phyloP scores from a whole-genome alignment of 2,113 vertebrate genomes.

The Chamaetylas fuelleborni region DNA sequence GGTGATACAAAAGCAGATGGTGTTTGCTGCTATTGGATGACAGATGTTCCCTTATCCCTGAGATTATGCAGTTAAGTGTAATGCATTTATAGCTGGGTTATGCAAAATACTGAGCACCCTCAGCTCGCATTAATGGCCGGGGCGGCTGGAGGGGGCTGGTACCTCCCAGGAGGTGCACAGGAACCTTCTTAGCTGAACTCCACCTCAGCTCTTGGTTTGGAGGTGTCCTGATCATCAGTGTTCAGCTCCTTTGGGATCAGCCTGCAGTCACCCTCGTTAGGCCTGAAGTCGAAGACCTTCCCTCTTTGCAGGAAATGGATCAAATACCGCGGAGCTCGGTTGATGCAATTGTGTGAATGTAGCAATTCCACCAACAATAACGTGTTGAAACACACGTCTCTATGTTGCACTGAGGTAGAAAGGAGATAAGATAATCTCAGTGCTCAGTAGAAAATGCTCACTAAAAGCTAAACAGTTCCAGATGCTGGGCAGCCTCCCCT shows the following conservation, averaged over 20 bases:
- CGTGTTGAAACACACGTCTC: neutral
- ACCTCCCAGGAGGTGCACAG: neutral
- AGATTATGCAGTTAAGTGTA: neutral
- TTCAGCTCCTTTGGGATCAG: neutral
- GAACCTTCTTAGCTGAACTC: neutral
- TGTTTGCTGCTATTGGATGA: neutral
- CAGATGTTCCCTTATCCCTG: constrained; percentile 37
- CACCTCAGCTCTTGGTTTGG: neutral
- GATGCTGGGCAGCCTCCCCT: neutral
- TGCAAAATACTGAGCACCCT: neutral
- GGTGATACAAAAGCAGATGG: constrained; percentile 24
- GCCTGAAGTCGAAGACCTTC: neutral
- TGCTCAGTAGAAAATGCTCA: neutral
- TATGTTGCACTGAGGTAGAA: neutral
- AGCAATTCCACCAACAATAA: neutral
- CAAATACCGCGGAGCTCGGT: rapidly evolving
- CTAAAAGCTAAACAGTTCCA: neutral
- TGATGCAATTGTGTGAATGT: neutral
- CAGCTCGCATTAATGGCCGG: neutral
- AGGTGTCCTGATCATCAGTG: neutral
- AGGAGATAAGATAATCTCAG: neutral
- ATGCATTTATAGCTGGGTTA: neutral
- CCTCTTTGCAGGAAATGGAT: neutral
- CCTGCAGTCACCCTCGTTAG: neutral
- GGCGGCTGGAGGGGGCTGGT: neutral